Base-by-base conservation (phyloP, 2,888 invertebrate species). In the Cacoxenus indagator region DNA sequence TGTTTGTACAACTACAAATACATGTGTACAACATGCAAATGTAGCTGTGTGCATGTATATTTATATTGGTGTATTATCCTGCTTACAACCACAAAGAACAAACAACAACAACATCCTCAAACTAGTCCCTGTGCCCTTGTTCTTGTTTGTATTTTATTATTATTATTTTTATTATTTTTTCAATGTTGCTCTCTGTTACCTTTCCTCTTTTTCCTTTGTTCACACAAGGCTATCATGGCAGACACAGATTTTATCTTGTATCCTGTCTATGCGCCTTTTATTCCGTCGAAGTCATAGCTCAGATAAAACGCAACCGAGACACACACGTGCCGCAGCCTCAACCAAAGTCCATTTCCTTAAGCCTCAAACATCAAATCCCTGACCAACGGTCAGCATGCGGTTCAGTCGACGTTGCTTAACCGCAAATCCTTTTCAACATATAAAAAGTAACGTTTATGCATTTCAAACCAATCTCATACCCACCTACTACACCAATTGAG, bases 381-480 rank as follows among this genome's bases (percentile, higher is more conserved):
- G 22, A 5, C 51, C 19, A 51, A 64, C 64, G 43, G 19, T 6
- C 14, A 51, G 67, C 46, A 43, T 67, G 67, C 59, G 62, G 55
- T 65, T 57, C 26, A 45, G 64, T 68, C 77, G 78, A n/a, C n/a
- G n/a, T 2, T 62, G 82, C 80, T 81, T 81, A 78, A 78, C 81
- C 81, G 75, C 81, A 82, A 81, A 81, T 81, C 81, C 81, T 82
- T 82, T 82, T 81, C 76, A 81, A 78, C 81, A 82, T 82, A 81
- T 81, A 81, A 81, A 81, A 81, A 81, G 78, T 81, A 82, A 81
- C 81, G 76, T 78, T 81, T 81, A 78, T 73, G 75, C 61, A 22
- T 62, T 62, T n/a, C n/a, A 22, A 62, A 24, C 27, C 22, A 43
- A 4, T 17, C 51, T 22, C 51, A 22, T 22, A 19, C 48, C 48